A percentile compares a stretch with the other conserved stretches of the same genome.
These are phyloP conservation scores for Xerus inauris DNA, from an alignment of 2,113 vertebrate species.

Conservation along the genomic window DNA sequence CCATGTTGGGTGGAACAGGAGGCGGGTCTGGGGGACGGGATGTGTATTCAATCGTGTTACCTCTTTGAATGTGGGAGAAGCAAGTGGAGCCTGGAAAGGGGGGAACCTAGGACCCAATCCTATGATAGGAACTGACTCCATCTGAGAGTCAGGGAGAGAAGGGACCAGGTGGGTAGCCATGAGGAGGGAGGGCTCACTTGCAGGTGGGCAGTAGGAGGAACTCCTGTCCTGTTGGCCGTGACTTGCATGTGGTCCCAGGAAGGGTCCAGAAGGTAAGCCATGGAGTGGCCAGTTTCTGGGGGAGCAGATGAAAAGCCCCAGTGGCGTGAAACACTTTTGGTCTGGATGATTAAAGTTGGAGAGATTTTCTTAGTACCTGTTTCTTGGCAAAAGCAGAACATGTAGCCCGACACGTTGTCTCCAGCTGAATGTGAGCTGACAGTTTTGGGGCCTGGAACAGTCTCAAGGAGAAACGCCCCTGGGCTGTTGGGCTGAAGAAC, in stretches of 20 bases:
- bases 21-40: background rate
- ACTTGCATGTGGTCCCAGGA: rapidly evolving
- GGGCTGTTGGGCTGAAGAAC: background rate
- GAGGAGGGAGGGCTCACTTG: too few species aligned
- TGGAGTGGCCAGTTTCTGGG: background rate
- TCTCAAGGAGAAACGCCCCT: background rate
- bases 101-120: rapidly evolving
- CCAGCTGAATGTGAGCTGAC: background rate
- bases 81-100: rapidly evolving
- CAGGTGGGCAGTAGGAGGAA: rapidly evolving
- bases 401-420: rapidly evolving
- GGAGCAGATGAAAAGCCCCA: background rate
- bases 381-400: too few species aligned
- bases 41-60: rapidly evolving
- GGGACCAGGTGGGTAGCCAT: too few species aligned
- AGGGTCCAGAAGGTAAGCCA: background rate
- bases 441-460: background rate
- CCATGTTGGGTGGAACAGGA: rapidly evolving
- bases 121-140: rapidly evolving
- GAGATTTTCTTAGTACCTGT: background rate
- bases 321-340: rapidly evolving
- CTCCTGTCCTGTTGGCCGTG: rapidly evolving
- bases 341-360: background rate
- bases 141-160: background rate
- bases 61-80: background rate